Evolutionary conservation across 2,797 vertebrate genomes (phyloP).

Genomic region (Denticeps clupeoides): DNA sequence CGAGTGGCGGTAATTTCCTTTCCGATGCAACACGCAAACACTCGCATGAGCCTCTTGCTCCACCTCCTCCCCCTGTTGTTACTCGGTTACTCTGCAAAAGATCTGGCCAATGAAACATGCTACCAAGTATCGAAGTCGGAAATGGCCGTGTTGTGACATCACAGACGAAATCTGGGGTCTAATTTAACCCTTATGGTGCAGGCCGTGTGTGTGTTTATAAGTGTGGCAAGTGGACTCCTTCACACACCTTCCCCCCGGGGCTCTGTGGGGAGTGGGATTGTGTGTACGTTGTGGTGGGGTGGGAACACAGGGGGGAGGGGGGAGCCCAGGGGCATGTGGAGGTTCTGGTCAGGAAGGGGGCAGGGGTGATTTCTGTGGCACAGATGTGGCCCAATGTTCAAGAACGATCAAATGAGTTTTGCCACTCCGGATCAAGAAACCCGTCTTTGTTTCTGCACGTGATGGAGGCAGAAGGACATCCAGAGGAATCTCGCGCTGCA

Average conservation of each 20-base stretch:
- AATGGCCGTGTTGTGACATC: no score
- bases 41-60: constrained; percentile 12
- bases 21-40: constrained; percentile 11
- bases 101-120: no score
- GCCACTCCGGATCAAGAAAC: constrained; percentile 22
- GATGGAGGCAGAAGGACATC: constrained; percentile 16
- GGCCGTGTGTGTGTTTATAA: constrained; percentile 4
- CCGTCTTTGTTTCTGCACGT: constrained; percentile 25
- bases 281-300: constrained; percentile 10
- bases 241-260: constrained; percentile 30
- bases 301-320: background rate
- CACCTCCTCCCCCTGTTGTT: no score
- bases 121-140: no score
- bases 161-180: constrained; percentile 16
- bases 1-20: no score
- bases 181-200: constrained; percentile 22
- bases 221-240: constrained; percentile 30
- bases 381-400: constrained; percentile 27
- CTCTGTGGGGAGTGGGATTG: constrained; percentile 16
- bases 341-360: constrained; percentile 3
- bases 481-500: constrained; percentile 16
- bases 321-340: background rate
- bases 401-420: constrained; percentile 27
- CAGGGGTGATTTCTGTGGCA: constrained; percentile 24
- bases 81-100: no score